These are phyloP conservation scores for Etia nguti DNA, from an alignment of 2,113 vertebrate species.

Conservation along the genomic window DNA sequence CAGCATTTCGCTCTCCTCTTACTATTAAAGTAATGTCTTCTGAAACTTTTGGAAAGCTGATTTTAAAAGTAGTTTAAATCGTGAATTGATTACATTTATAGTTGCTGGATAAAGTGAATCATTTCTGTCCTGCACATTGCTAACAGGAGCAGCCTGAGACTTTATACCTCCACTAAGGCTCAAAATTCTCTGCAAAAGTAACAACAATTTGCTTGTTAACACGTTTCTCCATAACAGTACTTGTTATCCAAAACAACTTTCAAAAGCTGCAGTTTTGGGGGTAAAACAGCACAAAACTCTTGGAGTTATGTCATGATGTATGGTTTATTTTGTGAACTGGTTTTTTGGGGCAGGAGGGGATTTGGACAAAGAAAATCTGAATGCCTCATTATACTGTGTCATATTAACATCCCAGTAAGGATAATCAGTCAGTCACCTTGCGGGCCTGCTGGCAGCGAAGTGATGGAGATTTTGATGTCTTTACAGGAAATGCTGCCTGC, in stretches of 20 bases:
- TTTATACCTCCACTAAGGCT: neutral
- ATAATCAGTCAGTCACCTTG: neutral
- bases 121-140: neutral
- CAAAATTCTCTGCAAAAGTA: neutral
- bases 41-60: neutral
- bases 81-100: neutral
- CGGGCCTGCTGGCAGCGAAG: neutral
- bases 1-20: neutral
- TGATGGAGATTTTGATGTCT: constrained; percentile 33
- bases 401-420: neutral
- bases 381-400: neutral
- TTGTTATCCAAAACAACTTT: neutral
- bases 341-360: rapidly evolving
- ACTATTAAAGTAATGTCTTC: neutral
- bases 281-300: neutral
- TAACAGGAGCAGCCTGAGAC: neutral
- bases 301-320: neutral
- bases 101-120: neutral
- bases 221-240: neutral
- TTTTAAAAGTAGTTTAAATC: neutral
- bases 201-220: neutral
- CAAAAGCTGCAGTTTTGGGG: neutral
- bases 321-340: neutral
- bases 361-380: neutral
- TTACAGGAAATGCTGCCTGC: constrained; percentile 47